A percentile compares a stretch with the other conserved stretches of the same genome.
Evolutionary conservation across 2,113 vertebrate genomes (phyloP).

Genomic region (Phasianus colchicus): DNA sequence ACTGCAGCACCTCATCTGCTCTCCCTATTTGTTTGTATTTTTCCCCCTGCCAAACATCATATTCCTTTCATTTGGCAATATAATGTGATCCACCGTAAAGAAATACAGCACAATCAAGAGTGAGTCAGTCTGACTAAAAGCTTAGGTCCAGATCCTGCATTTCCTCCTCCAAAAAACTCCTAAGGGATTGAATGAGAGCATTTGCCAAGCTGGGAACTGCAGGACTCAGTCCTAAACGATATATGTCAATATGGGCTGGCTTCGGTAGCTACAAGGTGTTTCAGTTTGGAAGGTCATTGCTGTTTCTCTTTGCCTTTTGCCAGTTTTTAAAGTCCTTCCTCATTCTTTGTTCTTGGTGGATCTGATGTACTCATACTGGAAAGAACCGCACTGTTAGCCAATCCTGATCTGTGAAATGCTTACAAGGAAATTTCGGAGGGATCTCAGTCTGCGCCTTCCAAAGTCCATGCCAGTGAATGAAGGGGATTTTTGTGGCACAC

Average conservation of each 20-base stretch:
- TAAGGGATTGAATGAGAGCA: not conserved
- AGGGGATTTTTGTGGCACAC: not conserved
- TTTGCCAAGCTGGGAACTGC: not conserved
- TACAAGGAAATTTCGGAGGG: not conserved
- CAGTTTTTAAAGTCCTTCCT: constrained; percentile 1
- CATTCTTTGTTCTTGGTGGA: not conserved
- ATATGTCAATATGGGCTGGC: not conserved
- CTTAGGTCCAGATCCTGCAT: constrained; percentile 12
- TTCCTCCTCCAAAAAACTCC: not conserved
- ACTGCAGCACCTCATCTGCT: constrained; percentile 63
- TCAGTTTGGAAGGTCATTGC: not conserved
- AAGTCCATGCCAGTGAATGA: not conserved
- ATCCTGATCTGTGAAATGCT: not conserved
- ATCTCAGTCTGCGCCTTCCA: not conserved
- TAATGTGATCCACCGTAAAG: constrained; percentile 38
- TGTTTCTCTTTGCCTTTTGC: not conserved
- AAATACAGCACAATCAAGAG: constrained; percentile 44
- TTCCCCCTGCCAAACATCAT: constrained; percentile 44
- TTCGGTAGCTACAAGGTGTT: not conserved
- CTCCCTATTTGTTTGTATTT: constrained; percentile 54
- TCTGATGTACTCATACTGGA: not conserved
- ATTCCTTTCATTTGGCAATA: constrained; percentile 50
- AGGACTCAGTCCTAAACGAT: not conserved
- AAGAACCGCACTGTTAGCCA: not conserved
- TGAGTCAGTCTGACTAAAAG: constrained; percentile 59